Base-by-base conservation (phyloP, 1,140 invertebrate genomes). In the Caenorhabditis tropicalis region DNA sequence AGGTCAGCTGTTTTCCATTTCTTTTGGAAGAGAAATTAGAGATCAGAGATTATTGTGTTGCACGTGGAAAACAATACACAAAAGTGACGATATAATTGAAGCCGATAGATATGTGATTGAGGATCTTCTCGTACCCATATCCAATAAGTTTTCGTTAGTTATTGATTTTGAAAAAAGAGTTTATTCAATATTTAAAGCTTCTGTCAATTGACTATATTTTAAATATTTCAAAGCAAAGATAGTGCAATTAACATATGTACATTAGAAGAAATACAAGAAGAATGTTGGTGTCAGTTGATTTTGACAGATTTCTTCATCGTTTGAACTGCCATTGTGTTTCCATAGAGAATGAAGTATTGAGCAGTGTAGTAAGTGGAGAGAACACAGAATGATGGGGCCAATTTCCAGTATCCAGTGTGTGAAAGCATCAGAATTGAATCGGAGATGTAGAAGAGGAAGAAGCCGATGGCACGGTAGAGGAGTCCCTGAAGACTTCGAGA, bases 391-490 rank as follows among this genome's bases (percentile, higher is more conserved):
- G 56, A 58, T 27, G 56, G 56, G 24, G 43, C 56, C 36, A 43
- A 24, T 15, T 31, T 56, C 56, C 39, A 82, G 58, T 82, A 60
- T 46, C 58, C 82, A 46, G 82, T 82, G 60, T 82, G 82, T 12
- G 56, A 48, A 60, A 82, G 82, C 56, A 82, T 70, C 9, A 82
- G 82, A 12, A 43, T 21, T 5, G 82, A 82, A 60, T 82, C 82
- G 21, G 82, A 82, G 39, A 82, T 56, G 36, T 65, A 48, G 82
- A 82, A 82, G 58, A 82, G 56, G 58, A 58, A 58, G 43, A 82
- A 82, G 58, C 82, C 82, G 39, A 82, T 29, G 56, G 60, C 56
- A 46, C 82, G 82, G 58, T 82, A 74, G 12, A 82, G 21, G 36
- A 82, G 56, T n/a, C 56, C 82, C 82, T 82, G 53, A 9, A 82